Percentiles rank a stretch among this genome's conserved stretches.
Conservation (phyloP, 2,888 invertebrate species). For the Coenonympha arcania region DNA sequence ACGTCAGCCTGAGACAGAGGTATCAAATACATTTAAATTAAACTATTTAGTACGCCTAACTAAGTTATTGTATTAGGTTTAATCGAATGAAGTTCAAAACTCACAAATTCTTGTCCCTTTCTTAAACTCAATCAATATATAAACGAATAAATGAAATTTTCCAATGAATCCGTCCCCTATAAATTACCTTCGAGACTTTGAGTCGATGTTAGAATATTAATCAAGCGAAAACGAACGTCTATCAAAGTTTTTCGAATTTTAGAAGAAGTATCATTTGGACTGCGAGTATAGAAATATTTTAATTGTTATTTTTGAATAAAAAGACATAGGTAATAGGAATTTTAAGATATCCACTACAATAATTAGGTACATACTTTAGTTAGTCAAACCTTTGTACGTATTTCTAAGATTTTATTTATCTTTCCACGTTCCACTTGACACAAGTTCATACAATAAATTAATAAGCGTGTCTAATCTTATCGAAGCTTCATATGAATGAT, state of each 20-base stretch:
- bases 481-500: background rate
- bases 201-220: slow-evolving; percentile 4
- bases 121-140: background rate
- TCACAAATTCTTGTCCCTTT: background rate
- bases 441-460: too few species aligned
- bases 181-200: slow-evolving; percentile 4
- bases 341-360: too few species aligned
- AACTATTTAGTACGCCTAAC: too few species aligned
- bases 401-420: too few species aligned
- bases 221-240: background rate
- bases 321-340: too few species aligned
- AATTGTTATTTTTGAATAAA: background rate
- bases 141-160: slow-evolving; percentile 2
- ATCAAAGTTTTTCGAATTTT: slow-evolving; percentile 3
- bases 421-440: too few species aligned
- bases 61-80: too few species aligned
- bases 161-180: slow-evolving; percentile 1
- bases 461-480: background rate
- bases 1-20: too few species aligned
- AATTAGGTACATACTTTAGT: background rate
- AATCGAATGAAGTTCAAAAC: background rate
- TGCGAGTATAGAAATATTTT: background rate
- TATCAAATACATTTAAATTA: too few species aligned
- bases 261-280: background rate
- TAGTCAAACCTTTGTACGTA: too few species aligned